Conservation (phyloP, 2,888 invertebrate genomes). For the Synergus itoensis region DNA sequence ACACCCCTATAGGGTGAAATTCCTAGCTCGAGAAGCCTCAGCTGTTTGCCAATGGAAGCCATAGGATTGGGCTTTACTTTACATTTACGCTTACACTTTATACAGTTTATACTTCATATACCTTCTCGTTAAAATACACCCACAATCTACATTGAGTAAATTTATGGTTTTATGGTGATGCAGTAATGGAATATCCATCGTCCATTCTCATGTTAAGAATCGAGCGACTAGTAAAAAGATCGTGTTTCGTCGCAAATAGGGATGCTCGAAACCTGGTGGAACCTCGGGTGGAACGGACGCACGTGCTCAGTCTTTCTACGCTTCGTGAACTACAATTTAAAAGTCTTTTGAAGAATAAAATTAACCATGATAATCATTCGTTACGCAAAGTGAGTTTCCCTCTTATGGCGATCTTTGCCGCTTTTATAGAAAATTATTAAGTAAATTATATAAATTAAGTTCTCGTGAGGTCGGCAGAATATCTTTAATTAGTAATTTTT, state of each 20-base stretch:
- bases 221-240: not conserved
- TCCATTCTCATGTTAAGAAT: slow-evolving; percentile 54
- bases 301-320: slow-evolving; percentile 29
- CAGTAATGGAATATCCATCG: slow-evolving; percentile 54
- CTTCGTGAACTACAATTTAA: slow-evolving; percentile 23
- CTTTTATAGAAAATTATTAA: slow-evolving; percentile 10
- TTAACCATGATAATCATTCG: slow-evolving; percentile 22
- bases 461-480: not conserved
- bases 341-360: slow-evolving; percentile 14
- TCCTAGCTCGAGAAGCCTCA: slow-evolving; percentile 59
- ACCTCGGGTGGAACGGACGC: slow-evolving; percentile 2
- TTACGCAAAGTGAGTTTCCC: not conserved
- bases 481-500: not conserved
- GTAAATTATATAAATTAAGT: not conserved
- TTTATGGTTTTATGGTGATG: not conserved
- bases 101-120: not conserved
- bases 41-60: slow-evolving; percentile 65
- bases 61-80: slow-evolving; percentile 49
- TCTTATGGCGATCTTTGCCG: not conserved
- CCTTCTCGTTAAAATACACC: not conserved
- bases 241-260: slow-evolving; percentile 8
- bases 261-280: slow-evolving; percentile 19
- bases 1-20: slow-evolving; percentile 51
- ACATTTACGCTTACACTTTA: not conserved
- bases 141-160: not conserved